Percentiles rank a stretch among this genome's conserved stretches.
phyloP scores from a whole-genome alignment of 2,113 vertebrate genomes.

The Archocentrus centrarchus region DNA sequence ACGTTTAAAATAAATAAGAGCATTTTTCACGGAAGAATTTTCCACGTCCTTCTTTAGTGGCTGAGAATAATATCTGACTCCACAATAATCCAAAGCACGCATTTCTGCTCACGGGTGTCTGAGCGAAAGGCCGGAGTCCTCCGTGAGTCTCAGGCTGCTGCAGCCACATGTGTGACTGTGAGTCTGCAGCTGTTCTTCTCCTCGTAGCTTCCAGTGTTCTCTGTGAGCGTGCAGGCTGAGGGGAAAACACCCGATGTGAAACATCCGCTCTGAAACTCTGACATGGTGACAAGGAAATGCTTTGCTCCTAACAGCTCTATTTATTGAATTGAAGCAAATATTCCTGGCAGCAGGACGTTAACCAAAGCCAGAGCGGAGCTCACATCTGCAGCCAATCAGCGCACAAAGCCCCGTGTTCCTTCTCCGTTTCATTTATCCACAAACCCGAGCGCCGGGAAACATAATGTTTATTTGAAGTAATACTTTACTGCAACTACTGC shows the following conservation, averaged over 20 bases:
- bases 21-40: not conserved
- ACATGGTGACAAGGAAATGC: conserved; percentile 80
- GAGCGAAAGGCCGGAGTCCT: not conserved
- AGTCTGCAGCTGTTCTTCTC: too few relatives aligned
- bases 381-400: conserved; percentile 83
- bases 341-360: conserved; percentile 81
- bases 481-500: conserved; percentile 80
- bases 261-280: conserved; percentile 68
- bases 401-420: conserved; percentile 74
- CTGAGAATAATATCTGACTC: not conserved
- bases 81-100: not conserved
- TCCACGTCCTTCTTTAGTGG: not conserved
- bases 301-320: conserved; percentile 79
- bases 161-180: not conserved
- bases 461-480: conserved; percentile 84
- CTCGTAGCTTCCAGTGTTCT: not conserved
- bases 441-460: conserved; percentile 71
- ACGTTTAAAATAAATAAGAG: not conserved
- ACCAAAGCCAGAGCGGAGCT: conserved; percentile 78
- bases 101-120: not conserved
- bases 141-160: not conserved
- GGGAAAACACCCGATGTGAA: conserved; percentile 56
- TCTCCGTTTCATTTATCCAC: conserved; percentile 78
- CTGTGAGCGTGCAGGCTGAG: conserved; percentile 8
- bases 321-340: conserved; percentile 83